phyloP scores from a whole-genome alignment of 2,797 vertebrate species.

The Phrynocephalus guinanensis region DNA sequence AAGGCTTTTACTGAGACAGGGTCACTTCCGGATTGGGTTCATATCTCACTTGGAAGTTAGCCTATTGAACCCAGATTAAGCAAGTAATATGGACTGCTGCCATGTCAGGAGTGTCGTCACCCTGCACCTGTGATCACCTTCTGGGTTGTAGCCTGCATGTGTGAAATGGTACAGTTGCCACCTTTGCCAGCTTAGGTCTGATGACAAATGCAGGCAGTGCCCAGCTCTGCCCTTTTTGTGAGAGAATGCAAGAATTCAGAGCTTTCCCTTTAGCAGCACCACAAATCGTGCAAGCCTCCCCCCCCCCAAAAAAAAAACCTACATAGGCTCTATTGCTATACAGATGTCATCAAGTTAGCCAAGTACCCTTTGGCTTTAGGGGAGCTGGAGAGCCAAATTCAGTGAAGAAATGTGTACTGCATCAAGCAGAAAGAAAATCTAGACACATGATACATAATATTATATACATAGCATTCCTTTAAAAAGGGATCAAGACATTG shows the following conservation, averaged over 20 bases:
- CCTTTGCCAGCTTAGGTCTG: neutral
- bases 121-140: neutral
- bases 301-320: neutral
- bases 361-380: conserved; percentile 51
- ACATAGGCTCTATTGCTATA: conserved; percentile 20
- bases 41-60: conserved; percentile 1
- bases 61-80: neutral
- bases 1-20: conserved; percentile 42
- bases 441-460: neutral
- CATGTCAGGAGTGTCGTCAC: neutral
- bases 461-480: conserved; percentile 57
- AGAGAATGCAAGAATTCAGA: conserved; percentile 11
- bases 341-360: conserved; percentile 37
- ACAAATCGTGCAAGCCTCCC: conserved; percentile 50
- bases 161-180: neutral
- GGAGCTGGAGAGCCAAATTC: conserved; percentile 66
- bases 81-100: neutral
- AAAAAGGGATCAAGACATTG: conserved; percentile 61
- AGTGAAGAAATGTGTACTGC: conserved; percentile 31
- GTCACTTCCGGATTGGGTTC: conserved; percentile 9
- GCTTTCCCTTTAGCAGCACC: conserved; percentile 43
- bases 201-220: neutral
- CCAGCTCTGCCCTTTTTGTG: too few relatives aligned
- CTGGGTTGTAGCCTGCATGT: neutral
- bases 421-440: conserved; percentile 2